Conservation (phyloP, 2,113 vertebrate genomes). For the Strigops habroptila region DNA sequence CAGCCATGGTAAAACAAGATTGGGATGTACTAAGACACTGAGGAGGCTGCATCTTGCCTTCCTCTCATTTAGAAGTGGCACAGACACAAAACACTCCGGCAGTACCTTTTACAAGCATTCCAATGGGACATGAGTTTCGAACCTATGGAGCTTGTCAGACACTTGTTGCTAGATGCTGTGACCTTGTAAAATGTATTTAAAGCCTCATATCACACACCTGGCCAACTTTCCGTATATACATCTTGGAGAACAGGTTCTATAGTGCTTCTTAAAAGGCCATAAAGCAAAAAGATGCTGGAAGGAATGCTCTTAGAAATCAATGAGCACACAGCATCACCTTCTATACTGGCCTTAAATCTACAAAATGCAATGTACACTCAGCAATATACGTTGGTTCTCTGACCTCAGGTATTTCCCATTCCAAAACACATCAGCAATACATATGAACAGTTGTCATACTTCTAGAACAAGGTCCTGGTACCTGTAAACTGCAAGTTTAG, state of each 20-base stretch:
- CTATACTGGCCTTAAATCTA: not conserved
- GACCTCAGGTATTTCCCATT: not conserved
- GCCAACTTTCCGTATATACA: not conserved
- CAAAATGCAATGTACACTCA: not conserved
- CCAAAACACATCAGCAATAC: not conserved
- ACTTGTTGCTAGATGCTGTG: not conserved
- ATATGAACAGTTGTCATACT: not conserved
- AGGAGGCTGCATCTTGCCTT: not conserved
- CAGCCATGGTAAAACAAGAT: not conserved
- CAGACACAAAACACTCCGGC: not conserved
- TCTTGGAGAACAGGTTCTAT: not conserved
- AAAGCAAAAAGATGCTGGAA: not conserved
- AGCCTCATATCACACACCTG: not conserved
- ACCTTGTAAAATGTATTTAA: not conserved
- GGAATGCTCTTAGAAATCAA: not conserved
- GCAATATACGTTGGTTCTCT: accelerated
- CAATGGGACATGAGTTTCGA: not conserved
- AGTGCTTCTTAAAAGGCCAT: not conserved
- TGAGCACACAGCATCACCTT: not conserved
- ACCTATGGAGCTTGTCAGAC: not conserved
- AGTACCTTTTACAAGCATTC: not conserved
- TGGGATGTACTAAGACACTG: not conserved
- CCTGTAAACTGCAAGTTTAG: not conserved
- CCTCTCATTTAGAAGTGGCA: not conserved
- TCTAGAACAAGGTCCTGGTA: not conserved